Base-by-base conservation (phyloP, 92 coral and sea anemone species). In the Phymanthus crucifer region DNA sequence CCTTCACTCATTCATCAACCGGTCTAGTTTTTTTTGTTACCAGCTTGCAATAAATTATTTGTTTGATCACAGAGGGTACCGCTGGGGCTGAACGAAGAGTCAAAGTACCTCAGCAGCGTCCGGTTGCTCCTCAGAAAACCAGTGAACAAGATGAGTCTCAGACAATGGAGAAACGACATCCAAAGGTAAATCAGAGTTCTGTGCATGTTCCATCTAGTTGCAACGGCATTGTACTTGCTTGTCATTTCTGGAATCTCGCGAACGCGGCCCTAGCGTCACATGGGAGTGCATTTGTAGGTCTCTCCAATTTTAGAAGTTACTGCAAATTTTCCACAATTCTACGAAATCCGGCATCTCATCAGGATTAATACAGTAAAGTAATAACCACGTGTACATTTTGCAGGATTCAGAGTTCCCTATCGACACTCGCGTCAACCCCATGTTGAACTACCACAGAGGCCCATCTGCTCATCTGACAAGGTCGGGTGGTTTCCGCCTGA, bases 391-490 rank as follows among this genome's bases (percentile, higher is more conserved):
- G n/a, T n/a, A n/a, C n/a, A 37, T 75, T 23, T 73, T 75, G 52
- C 69, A 95, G 98, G 98, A 95, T 61, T 90, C 95, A 12, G 93
- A 89, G 72, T 95, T 95, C 83, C 98, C 98, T 70, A 91, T 86
- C 13, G 98, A 95, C 33, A 90, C 86, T 61, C 97, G 97, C 29
- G 83, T 93, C 26, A 93, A 93, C 81, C 99, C 98, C 69, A 78
- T 84, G 85, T 82, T 95, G 29, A 87, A 90, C 29, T 89, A 88
- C 72, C 94, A 91, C 75, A 89, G 85, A 75, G 98, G 98, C 0
- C 99, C 99, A 1, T 95, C 99, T 32, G 95, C 99, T 14, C 99
- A 95, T 83, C 89, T 95, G 24, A 93, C 98, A 26, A 81, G 99
- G 70, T 86, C 96, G 32, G 99, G 98, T 3, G 99, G 99, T 40